Evolutionary conservation across 2,113 vertebrate species (phyloP).

Genomic region (Scolopax mira): DNA sequence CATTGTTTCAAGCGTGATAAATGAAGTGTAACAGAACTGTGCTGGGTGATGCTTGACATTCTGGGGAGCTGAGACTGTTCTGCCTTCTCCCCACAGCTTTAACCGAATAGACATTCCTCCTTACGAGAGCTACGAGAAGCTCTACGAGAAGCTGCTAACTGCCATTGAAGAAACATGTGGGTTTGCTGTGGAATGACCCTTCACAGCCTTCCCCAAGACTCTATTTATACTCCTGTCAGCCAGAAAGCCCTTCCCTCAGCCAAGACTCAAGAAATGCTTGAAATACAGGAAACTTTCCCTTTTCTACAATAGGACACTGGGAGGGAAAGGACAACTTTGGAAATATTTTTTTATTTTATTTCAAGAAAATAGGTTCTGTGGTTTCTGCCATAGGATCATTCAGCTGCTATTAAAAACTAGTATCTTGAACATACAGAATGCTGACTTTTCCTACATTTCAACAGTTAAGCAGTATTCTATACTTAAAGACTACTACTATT

Average conservation of each 20-base stretch:
- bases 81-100: conserved; percentile 81
- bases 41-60: background rate
- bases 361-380: conserved; percentile 78
- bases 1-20: fast-evolving
- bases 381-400: conserved; percentile 76
- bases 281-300: conserved; percentile 72
- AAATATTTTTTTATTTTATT: conserved; percentile 70
- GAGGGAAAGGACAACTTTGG: conserved; percentile 77
- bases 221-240: conserved; percentile 73
- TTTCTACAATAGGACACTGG: conserved; percentile 72
- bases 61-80: background rate
- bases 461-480: conserved; percentile 82
- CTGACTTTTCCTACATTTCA: conserved; percentile 82
- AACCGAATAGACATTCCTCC: conserved; percentile 99
- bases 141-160: conserved; percentile 98
- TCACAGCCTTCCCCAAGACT: conserved; percentile 52
- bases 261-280: conserved; percentile 76
- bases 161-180: conserved; percentile 99
- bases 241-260: conserved; percentile 70
- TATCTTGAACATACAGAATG: conserved; percentile 84
- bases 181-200: conserved; percentile 94
- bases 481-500: conserved; percentile 86
- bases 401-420: conserved; percentile 86
- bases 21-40: background rate
- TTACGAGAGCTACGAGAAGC: conserved; percentile 96